These are phyloP conservation scores for Oryzias dopingdopingensis DNA, from an alignment of 2,797 vertebrate genomes.

Conservation along the genomic window DNA sequence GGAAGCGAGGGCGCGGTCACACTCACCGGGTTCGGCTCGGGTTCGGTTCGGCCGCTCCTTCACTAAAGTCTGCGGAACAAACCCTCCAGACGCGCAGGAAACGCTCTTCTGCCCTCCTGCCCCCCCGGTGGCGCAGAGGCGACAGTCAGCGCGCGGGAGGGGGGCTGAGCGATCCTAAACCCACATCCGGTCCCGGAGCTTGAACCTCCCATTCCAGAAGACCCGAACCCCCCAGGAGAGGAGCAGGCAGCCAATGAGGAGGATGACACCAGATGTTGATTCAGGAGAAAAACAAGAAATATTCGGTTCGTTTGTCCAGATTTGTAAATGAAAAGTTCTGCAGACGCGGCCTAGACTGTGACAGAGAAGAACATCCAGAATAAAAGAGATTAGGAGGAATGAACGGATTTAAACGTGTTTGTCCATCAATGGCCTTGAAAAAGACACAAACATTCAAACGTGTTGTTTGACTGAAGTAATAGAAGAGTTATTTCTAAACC, in stretches of 20 bases:
- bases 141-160: not conserved
- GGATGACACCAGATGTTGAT: too few relatives aligned
- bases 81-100: not conserved
- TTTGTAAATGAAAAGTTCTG: not conserved
- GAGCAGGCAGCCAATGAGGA: not conserved
- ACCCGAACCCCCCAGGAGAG: conserved; percentile 31
- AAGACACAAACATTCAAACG: too few relatives aligned
- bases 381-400: too few relatives aligned
- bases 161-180: conserved; percentile 35
- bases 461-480: too few relatives aligned
- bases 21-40: conserved; percentile 2
- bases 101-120: not conserved
- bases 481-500: too few relatives aligned
- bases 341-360: not conserved
- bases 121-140: conserved; percentile 21
- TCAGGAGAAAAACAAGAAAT: too few relatives aligned
- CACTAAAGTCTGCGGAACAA: conserved; percentile 3
- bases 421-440: too few relatives aligned
- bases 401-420: too few relatives aligned
- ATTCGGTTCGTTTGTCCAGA: too few relatives aligned
- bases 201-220: conserved; percentile 67
- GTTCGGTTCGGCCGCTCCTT: not conserved
- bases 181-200: conserved; percentile 69
- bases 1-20: too few relatives aligned
- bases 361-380: too few relatives aligned